Base-by-base conservation (phyloP, 2,113 vertebrate genomes). In the Triplophysa siluroides region DNA sequence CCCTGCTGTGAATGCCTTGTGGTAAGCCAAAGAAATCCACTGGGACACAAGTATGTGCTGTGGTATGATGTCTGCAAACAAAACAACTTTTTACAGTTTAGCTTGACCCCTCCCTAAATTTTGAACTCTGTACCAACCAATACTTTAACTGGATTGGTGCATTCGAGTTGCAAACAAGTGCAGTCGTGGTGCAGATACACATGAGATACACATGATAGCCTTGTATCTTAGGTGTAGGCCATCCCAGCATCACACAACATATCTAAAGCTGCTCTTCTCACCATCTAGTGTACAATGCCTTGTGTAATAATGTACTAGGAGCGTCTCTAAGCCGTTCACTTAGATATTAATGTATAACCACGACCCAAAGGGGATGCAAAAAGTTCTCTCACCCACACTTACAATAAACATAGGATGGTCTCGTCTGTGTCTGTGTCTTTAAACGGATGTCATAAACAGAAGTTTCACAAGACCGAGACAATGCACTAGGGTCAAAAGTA, bases 61-160 rank as follows among this genome's bases (percentile, higher is more conserved):
- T 81, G 86, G 84, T 76, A 84, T 90, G 89, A 92, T 89, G 89
- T 87, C 83, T 72, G 54, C 23, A 72, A 85, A 21, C 83, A 90
- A 89, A 91, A 89, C 80, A 86, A 61, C 23, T 47, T 85, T 86
- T 88, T 83, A 87, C 80, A 85, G 85, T 84, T 73, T 61, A 74
- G 71, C 70, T 50, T 21, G 38, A 85, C 84, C 54, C 85, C 76
- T 41, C 83, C 87, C 83, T 80, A 62, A 21, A 78, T 83, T 80
- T 86, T 83, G 24, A 47, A 58, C 54, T 78, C 78, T 41, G 76
- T 79, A 77, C 85, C 87, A 83, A 61, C 71, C 67, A 79, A 76
- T 84, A 87, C 83, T 88, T 85, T 78, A 41, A 76, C 60, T 64
- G 76, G 50, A 72, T 76, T 83, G 80, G 74, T 85, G 71, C 11